Percentiles rank a stretch among this genome's conserved stretches.
phyloP scores from a whole-genome alignment of 2,888 invertebrate species.

The Drosophila phalerata region DNA sequence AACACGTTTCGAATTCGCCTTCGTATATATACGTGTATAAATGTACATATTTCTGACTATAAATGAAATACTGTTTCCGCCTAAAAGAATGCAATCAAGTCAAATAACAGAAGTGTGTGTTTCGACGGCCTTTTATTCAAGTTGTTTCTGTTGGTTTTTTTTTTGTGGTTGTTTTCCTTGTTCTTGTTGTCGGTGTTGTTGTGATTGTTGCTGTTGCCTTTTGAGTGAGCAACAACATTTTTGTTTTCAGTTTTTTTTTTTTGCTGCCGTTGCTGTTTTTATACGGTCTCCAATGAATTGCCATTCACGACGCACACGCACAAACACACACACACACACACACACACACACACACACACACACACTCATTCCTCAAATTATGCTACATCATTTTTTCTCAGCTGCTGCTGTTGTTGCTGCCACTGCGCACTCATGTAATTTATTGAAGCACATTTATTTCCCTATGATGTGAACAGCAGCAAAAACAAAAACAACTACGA shows the following conservation, averaged over 20 bases:
- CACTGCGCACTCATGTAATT: slow-evolving; percentile 67
- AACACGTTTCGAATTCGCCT: slow-evolving; percentile 52
- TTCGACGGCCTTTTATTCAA: slow-evolving; percentile 37
- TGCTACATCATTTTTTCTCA: slow-evolving; percentile 55
- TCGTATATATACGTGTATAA: neutral
- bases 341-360: slow-evolving; percentile 23
- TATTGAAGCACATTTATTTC: slow-evolving; percentile 79
- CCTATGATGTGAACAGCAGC: slow-evolving; percentile 58
- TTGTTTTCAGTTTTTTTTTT: slow-evolving; percentile 28
- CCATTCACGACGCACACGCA: slow-evolving; percentile 43
- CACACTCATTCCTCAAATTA: slow-evolving; percentile 57
- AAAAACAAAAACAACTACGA: slow-evolving; percentile 21
- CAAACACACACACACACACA: neutral
- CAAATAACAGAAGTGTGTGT: slow-evolving; percentile 62
- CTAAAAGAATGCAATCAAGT: slow-evolving; percentile 75
- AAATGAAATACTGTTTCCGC: slow-evolving; percentile 64
- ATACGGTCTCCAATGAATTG: slow-evolving; percentile 61
- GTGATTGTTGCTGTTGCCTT: slow-evolving; percentile 36
- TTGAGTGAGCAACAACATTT: slow-evolving; percentile 47
- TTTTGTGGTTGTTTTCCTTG: neutral
- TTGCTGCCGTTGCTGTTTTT: slow-evolving; percentile 61
- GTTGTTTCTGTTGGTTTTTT: slow-evolving; percentile 23
- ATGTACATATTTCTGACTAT: neutral
- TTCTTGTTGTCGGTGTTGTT: slow-evolving; percentile 18
- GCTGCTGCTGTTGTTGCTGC: slow-evolving; percentile 32